These are phyloP conservation scores for Sapajus apella DNA, from an alignment of 2,113 vertebrate species.

Conservation along the genomic window DNA sequence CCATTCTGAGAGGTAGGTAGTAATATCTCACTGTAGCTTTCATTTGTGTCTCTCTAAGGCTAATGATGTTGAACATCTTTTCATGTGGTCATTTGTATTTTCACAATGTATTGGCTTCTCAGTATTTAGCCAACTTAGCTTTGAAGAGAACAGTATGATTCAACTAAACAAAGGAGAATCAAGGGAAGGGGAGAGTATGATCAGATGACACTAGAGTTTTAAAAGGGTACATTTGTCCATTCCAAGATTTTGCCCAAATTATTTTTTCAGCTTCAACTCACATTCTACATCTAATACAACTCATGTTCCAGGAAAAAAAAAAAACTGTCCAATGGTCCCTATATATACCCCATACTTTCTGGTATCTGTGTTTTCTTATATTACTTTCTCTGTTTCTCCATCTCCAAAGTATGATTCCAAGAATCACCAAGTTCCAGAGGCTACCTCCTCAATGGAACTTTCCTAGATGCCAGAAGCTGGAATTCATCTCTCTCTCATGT, in stretches of 20 bases:
- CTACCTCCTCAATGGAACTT: not conserved
- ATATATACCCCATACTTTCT: not conserved
- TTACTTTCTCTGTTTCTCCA: constrained; percentile 13
- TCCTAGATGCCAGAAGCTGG: not conserved
- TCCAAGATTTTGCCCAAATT: not conserved
- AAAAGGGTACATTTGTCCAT: not conserved
- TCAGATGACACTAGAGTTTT: not conserved
- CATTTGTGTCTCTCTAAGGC: constrained; percentile 7
- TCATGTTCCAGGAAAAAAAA: not conserved
- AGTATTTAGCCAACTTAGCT: not conserved
- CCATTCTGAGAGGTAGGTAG: not conserved
- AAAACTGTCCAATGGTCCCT: not conserved
- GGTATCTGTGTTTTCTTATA: not conserved
- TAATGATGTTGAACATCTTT: constrained; percentile 7
- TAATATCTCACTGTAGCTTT: not conserved
- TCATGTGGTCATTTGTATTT: not conserved
- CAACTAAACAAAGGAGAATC: not conserved
- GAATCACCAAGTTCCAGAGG: constrained; percentile 2
- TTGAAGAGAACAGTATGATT: constrained; percentile 26
- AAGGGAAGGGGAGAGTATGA: not conserved
- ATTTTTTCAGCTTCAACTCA: not conserved
- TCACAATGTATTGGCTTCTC: constrained; percentile 17
- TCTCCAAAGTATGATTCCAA: not conserved
- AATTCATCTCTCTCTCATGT: not conserved
- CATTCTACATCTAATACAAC: not conserved